Percentiles rank a stretch among this genome's conserved stretches.
Conservation (phyloP, 2,797 vertebrate genomes). For the Corythornis leucogaster region DNA sequence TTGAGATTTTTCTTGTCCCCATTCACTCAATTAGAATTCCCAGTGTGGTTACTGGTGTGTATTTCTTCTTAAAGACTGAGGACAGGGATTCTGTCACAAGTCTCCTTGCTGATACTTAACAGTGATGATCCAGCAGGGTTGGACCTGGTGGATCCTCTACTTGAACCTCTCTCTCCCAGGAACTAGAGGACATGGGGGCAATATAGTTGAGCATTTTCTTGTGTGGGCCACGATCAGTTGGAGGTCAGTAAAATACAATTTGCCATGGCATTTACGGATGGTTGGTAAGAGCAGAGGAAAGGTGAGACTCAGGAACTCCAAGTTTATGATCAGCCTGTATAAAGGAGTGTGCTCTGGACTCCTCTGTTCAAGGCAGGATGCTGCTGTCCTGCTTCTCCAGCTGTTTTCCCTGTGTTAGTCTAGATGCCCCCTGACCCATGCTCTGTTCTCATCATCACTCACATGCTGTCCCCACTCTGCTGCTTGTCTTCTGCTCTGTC, state of each 20-base stretch:
- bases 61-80: not conserved
- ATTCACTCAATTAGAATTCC: not conserved
- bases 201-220: not conserved
- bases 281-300: not conserved
- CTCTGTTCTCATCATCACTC: not conserved
- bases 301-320: not conserved
- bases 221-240: not conserved
- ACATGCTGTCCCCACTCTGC: not conserved
- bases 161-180: not conserved
- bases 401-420: not conserved
- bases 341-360: not conserved
- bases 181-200: not conserved
- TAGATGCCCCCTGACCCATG: not conserved
- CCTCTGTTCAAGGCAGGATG: not conserved
- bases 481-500: not conserved
- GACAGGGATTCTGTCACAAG: not conserved
- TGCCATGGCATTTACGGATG: fast-evolving
- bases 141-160: not conserved
- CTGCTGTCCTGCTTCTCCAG: not conserved
- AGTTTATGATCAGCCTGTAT: not conserved
- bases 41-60: not conserved
- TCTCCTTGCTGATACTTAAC: not conserved
- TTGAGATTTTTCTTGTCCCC: not conserved
- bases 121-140: not conserved
- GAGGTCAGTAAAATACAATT: not conserved